Conservation (phyloP, 2,888 invertebrate genomes). For the Drosophila acutilabella region DNA sequence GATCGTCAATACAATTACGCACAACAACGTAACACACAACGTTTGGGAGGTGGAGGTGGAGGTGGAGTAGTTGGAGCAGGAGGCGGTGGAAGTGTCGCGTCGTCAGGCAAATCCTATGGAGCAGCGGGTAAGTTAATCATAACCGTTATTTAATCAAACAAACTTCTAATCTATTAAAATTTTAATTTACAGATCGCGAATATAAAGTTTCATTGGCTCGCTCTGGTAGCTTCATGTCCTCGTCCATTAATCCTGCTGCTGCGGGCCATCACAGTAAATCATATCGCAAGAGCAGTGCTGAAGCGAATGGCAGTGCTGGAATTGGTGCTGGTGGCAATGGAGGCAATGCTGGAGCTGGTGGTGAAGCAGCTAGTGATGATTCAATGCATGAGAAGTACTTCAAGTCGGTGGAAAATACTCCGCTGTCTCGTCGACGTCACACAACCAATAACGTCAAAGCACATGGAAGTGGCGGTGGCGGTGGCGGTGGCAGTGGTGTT, state of each 20-base stretch:
- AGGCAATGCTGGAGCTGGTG: slow-evolving; percentile 51
- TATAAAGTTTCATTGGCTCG: slow-evolving; percentile 82
- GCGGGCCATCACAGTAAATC: slow-evolving; percentile 82
- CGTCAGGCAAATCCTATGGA: slow-evolving; percentile 51
- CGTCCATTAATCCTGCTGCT: slow-evolving; percentile 81
- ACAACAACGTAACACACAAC: slow-evolving; percentile 84
- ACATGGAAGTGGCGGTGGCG: slow-evolving; percentile 39
- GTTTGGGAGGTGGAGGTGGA: slow-evolving; percentile 49
- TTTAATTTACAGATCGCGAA: slow-evolving; percentile 65
- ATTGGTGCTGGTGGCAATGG: slow-evolving; percentile 38
- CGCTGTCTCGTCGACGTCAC: slow-evolving; percentile 86
- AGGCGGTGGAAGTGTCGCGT: slow-evolving; percentile 1
- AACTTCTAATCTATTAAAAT: neutral
- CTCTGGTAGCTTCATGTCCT: slow-evolving; percentile 85
- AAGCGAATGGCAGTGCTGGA: slow-evolving; percentile 72
- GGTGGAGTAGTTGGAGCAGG: slow-evolving; percentile 9
- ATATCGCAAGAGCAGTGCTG: slow-evolving; percentile 81
- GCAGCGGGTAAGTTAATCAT: slow-evolving; percentile 46
- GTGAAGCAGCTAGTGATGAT: slow-evolving; percentile 89
- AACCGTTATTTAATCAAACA: neutral
- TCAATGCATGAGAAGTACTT: slow-evolving; percentile 94
- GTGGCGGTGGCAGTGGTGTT: slow-evolving; percentile 27
- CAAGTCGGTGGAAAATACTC: slow-evolving; percentile 90
- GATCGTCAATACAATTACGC: slow-evolving; percentile 76
- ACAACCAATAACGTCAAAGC: slow-evolving; percentile 80